Evolutionary conservation across 2,888 invertebrate genomes (phyloP), one percentile per base, ranked within the genome.

Genomic region (Ellobium chinense): DNA sequence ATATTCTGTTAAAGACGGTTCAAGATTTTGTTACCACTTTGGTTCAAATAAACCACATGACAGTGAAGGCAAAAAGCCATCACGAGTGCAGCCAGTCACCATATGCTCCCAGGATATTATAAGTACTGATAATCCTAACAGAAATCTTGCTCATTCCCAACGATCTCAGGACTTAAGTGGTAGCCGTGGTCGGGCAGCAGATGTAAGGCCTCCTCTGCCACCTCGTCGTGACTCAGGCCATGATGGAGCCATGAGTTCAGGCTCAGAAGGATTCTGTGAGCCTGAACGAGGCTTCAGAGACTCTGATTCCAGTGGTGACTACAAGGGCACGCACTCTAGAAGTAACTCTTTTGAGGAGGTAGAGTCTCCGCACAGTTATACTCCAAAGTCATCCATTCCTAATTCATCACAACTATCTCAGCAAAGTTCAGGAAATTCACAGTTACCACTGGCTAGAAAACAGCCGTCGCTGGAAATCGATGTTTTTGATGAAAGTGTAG

Each of bases 201-300:
- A 88, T 63, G 68, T 62, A 18, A 39, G 78, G 21, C 74, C 73
- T n/a, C 27, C 74, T 1, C n/a, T 63, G n/a, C 65, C 69, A 24
- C 46, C 70, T n/a, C 82, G 85, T 31, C 80, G 85, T 56, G 88
- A 86, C 80, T 87, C 87, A 14, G 84, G 85, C 56, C 86, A 89
- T 78, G 90, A 90, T 84, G 90, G 90, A 34, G 90, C 90, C 65
- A 85, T 97, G 84, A 98, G 97, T 74, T 98, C 98, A 18, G 98
- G 98, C 87, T 98, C 98, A 86, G 98, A 98, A 94, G 98, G 98
- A 69, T 98, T 98, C 93, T 98, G 98, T 93, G 98, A 98, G 93
- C 97, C 97, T 14, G 91, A 92, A 72, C 85, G 88, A 46, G 88
- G 87, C 24, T 90, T 87, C 78, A 84, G 89, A 72, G 91, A 91